Percentiles rank a stretch among this genome's conserved stretches.
These are phyloP conservation scores for Emydocephalus ijimae DNA, from an alignment of 2,113 vertebrate genomes.

Conservation along the genomic window DNA sequence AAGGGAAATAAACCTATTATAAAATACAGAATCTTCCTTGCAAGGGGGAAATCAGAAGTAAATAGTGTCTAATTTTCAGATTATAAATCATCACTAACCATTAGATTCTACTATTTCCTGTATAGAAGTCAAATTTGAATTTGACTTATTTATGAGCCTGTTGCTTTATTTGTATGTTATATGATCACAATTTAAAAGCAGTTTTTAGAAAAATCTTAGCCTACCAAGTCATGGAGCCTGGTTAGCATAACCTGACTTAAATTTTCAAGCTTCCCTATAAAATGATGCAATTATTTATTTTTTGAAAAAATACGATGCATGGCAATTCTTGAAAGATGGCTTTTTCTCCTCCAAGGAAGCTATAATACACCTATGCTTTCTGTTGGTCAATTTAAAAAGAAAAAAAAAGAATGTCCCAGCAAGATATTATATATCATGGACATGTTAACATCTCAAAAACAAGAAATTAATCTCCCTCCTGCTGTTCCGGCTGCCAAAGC, in stretches of 20 bases:
- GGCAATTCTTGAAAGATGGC: background rate
- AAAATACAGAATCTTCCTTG: background rate
- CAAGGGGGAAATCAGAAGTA: conserved; percentile 11
- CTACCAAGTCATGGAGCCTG: background rate
- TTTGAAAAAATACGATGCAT: background rate
- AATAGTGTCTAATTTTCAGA: background rate
- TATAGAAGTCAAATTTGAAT: background rate
- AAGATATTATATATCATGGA: background rate
- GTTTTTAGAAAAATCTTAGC: background rate
- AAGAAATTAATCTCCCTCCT: conserved; percentile 19
- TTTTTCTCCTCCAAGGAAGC: background rate
- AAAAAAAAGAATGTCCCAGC: background rate
- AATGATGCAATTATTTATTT: background rate
- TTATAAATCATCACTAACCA: background rate
- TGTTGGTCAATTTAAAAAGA: background rate
- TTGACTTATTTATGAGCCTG: background rate
- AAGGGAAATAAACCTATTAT: background rate
- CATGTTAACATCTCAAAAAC: background rate
- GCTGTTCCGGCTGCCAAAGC: background rate
- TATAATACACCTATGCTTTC: background rate
- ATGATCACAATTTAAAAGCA: background rate
- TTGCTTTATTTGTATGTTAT: background rate
- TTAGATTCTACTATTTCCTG: background rate
- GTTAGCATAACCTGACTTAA: fast-evolving
- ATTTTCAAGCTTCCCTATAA: background rate